Percentiles rank a stretch among this genome's conserved stretches.
Conservation (phyloP, 2,888 invertebrate genomes). For the Eremobia ochroleuca region DNA sequence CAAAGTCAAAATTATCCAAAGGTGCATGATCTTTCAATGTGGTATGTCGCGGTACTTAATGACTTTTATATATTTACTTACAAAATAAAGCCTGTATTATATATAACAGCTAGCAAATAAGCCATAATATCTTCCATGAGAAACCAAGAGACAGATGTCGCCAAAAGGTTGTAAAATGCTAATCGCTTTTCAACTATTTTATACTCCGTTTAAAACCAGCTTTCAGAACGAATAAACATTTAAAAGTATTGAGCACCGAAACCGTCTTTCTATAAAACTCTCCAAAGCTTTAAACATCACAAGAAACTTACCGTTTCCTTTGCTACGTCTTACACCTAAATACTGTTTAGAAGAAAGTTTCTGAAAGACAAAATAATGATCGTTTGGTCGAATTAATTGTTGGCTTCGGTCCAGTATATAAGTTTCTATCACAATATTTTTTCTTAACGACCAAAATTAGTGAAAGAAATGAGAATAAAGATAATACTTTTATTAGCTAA, state of each 20-base stretch:
- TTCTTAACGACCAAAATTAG: neutral
- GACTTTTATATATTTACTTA: neutral
- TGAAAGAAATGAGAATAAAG: neutral
- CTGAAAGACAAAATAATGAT: constrained; percentile 7
- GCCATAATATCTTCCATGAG: neutral
- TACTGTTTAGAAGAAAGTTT: constrained; percentile 17
- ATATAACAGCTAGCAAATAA: neutral
- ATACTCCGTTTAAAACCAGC: neutral
- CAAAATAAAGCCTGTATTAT: neutral
- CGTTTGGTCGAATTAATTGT: constrained; percentile 7
- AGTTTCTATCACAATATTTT: constrained; percentile 4
- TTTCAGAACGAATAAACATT: neutral
- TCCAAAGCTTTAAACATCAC: neutral
- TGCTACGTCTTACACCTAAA: neutral
- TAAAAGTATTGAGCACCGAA: neutral
- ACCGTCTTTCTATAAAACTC: neutral
- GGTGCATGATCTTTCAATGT: neutral
- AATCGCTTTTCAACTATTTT: neutral
- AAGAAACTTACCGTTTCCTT: neutral
- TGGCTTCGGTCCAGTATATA: constrained; percentile 30
- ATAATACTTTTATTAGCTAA: neutral
- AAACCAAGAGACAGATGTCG: neutral
- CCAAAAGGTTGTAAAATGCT: neutral
- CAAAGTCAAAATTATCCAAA: neutral
- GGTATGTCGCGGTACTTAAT: neutral